Evolutionary conservation across 1,140 invertebrate species (phyloP).

Genomic region (Drosophila triauraria): DNA sequence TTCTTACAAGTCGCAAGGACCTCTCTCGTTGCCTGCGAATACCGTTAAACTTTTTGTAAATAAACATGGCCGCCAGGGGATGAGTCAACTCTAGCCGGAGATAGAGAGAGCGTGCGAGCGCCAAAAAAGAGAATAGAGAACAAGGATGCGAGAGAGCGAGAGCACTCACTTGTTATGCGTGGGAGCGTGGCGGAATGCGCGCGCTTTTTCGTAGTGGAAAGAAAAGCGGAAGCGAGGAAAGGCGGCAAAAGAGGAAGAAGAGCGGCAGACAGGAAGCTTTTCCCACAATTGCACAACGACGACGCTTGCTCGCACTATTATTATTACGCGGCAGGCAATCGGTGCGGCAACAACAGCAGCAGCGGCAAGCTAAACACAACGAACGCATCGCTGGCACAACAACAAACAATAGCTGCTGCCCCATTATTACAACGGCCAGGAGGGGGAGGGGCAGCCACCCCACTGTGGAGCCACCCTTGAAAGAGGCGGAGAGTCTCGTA

Average conservation of each 20-base stretch:
- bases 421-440: conserved; percentile 42
- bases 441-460: conserved; percentile 8
- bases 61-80: conserved; percentile 76
- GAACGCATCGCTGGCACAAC: conserved; percentile 51
- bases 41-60: conserved; percentile 78
- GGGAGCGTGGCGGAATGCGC: conserved; percentile 74
- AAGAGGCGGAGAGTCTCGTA: conserved; percentile 14
- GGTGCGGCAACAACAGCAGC: conserved; percentile 65
- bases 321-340: conserved; percentile 79
- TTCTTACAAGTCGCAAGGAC: conserved; percentile 7
- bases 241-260: conserved; percentile 14
- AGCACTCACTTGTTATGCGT: conserved; percentile 30
- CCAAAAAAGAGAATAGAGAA: conserved; percentile 11
- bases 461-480: conserved; percentile 9
- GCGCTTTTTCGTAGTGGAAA: conserved; percentile 64
- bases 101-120: conserved; percentile 8
- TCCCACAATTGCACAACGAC: conserved; percentile 72
- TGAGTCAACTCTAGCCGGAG: conserved; percentile 42
- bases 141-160: conserved; percentile 5
- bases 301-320: conserved; percentile 53
- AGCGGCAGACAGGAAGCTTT: conserved; percentile 76
- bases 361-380: conserved; percentile 33
- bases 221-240: conserved; percentile 14
- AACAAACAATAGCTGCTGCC: conserved; percentile 50
- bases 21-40: conserved; percentile 18